Evolutionary conservation across 37 sponge, comb jelly and placozoan species (phyloP), one percentile per base, ranked within the genome.

Genomic region (Spongilla lacustris): DNA sequence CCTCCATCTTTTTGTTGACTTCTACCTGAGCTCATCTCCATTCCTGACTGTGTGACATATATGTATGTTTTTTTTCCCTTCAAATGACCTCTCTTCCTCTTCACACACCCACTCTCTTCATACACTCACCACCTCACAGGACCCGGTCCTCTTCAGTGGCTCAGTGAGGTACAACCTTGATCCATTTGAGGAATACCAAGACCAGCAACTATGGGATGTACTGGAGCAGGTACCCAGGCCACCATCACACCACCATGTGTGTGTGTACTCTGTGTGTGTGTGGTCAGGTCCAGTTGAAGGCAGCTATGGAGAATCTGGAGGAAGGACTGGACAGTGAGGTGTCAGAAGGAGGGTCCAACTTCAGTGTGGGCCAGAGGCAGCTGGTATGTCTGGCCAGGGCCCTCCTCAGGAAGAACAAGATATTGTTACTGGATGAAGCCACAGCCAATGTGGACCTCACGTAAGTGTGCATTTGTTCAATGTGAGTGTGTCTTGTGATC

Each of bases 111-210:
- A 41, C 41, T 41, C 41, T 41, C 41, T 41, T 41, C 41, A 41
- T 6, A 41, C 41, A 41, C 41, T 41, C 41, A 41, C 41, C 41
- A 41, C 17, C 24, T 27, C 50, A 28, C 71, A 94, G 87, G 97
- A 97, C 77, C 95, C 95, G 28, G 88, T 97, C 28, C 83, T 97
- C 73, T 97, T 94, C 89, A 94, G 90, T 88, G 97, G 94, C 22
- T 88, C 91, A 26, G 91, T 97, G 71, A 67, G 95, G 36, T 86
- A 94, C 69, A 97, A 97, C 89, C 76, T 97, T 79, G 97, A 97
- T 70, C 97, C 97, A 58, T 97, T 97, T 77, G 50, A 75, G 24
- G 77, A 90, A 68, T 91, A 79, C 82, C 36, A 75, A 72, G 95
- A 94, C 77, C 78, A 83, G 50, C 74, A 92, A 33, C 38, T 97